These are phyloP conservation scores for Sialia sialis DNA, from an alignment of 2,113 vertebrate species.

Conservation along the genomic window DNA sequence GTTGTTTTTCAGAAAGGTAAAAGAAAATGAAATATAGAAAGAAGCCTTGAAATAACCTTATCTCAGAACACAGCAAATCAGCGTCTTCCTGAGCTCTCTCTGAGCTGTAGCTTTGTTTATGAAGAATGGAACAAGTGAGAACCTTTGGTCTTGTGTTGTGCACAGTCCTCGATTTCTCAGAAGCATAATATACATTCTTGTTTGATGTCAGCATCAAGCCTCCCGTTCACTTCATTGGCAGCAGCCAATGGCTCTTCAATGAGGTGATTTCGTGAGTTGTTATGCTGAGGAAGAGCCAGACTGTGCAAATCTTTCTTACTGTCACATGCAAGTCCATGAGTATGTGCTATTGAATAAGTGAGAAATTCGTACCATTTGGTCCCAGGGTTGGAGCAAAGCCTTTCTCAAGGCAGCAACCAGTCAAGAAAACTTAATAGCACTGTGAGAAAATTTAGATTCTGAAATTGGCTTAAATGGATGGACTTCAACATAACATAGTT, in stretches of 20 bases:
- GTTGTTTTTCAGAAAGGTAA: not conserved
- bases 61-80: not conserved
- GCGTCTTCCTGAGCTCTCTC: not conserved
- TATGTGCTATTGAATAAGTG: not conserved
- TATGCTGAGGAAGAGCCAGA: not conserved
- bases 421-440: not conserved
- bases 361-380: not conserved
- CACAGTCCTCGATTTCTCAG: not conserved
- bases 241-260: not conserved
- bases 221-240: not conserved
- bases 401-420: not conserved
- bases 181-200: not conserved
- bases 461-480: not conserved
- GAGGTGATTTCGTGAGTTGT: not conserved
- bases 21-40: not conserved
- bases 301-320: not conserved
- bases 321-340: not conserved
- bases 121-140: not conserved
- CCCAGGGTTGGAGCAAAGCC: not conserved
- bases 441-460: not conserved
- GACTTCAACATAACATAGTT: not conserved
- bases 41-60: not conserved
- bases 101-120: slow-evolving; percentile 2
- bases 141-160: not conserved
- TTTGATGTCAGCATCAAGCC: not conserved